Base-by-base conservation (phyloP, 1,140 invertebrate genomes). In the Anadara kagoshimensis region DNA sequence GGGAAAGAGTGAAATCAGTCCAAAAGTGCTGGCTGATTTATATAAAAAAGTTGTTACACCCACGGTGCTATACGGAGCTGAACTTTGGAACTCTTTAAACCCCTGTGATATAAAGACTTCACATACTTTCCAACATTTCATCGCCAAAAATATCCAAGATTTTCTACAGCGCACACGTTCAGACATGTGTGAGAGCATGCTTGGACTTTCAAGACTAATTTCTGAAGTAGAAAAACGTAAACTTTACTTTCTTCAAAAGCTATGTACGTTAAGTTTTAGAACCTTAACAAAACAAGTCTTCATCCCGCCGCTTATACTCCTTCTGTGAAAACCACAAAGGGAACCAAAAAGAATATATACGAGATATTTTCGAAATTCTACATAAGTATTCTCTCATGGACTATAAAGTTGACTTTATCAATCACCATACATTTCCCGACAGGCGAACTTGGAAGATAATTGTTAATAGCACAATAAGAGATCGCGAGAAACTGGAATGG, bases 221-320 rank as follows among this genome's bases (percentile, higher is more conserved):
- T 18, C 20, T 7, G 43, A 16, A 1, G 41, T 62, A 8, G 59
- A 62, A 4, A 62, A 47, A 22, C 16, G 20, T 4, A 62, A 62
- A 62, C 59, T 62, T 22, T 29, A 44, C 11, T 62, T 62, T 22
- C 20, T 62, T 5, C 41, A 29, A 62, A 62, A 62, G 44, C n/a
- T 62, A 5, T 62, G 59, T 62, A 20, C 22, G 8, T 20, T 44
- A 10, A 41, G 44, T 11, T 11, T 16, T 11, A 44, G 44, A 11
- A 10, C 29, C 5, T n/a, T 45, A 22, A 36, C 59, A 22, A 62
- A 45, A 45, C 41, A 47, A 7, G 44, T 62, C 5, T 62, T 62
- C 20, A 5, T 20, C 12, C n/a, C 22, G 5, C 22, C 43, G 59
- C 20, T 18, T 62, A 36, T 62, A 16, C 44, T 20, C 43, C 7